These are phyloP conservation scores for Rhabdophis nuchalis DNA, from an alignment of 2,797 vertebrate species.

Conservation along the genomic window DNA sequence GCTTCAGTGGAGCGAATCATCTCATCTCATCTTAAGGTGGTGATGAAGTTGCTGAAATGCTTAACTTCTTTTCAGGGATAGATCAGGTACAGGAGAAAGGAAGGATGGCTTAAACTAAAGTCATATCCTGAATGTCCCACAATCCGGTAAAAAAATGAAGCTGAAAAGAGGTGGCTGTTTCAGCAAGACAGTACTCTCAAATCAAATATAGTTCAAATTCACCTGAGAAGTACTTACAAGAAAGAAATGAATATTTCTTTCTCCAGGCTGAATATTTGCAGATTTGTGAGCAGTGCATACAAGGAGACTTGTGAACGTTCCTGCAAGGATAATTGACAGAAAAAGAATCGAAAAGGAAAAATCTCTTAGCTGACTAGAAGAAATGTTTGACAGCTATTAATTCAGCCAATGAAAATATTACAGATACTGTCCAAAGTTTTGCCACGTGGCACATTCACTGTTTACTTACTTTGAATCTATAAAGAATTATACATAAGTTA, in stretches of 20 bases:
- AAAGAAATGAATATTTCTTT: too few species aligned
- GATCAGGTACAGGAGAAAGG: not conserved
- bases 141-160: not conserved
- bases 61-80: not conserved
- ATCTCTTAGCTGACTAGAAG: not conserved
- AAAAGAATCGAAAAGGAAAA: not conserved
- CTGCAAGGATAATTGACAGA: not conserved
- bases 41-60: not conserved
- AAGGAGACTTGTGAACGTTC: not conserved
- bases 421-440: not conserved
- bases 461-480: not conserved
- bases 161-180: not conserved
- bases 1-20: not conserved
- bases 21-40: not conserved
- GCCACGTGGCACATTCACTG: not conserved
- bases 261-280: not conserved
- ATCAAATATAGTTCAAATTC: not conserved
- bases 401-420: not conserved
- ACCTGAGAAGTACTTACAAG: not conserved
- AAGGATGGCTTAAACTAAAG: not conserved
- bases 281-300: not conserved
- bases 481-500: not conserved
- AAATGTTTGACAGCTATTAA: not conserved
- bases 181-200: not conserved
- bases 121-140: not conserved